Evolutionary conservation across 2,797 vertebrate species (phyloP).

Genomic region (Muscicapa comitata): DNA sequence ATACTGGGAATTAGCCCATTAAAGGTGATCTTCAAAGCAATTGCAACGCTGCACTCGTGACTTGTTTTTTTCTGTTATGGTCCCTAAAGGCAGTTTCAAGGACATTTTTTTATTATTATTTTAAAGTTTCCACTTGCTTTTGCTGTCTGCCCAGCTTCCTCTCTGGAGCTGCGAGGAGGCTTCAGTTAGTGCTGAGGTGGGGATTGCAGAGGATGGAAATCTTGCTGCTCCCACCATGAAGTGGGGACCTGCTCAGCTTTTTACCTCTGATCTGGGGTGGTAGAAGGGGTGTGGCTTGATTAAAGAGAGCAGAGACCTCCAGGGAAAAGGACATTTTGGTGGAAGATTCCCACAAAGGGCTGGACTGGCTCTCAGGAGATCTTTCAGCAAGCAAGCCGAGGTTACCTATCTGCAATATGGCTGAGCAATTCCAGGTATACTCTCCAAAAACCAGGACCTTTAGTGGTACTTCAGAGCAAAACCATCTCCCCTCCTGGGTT

Average conservation of each 20-base stretch:
- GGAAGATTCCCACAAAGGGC: background rate
- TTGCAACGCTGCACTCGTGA: background rate
- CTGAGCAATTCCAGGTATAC: background rate
- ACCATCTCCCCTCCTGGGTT: background rate
- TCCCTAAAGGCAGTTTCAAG: background rate
- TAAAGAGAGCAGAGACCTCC: background rate
- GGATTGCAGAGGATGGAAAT: background rate
- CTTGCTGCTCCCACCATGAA: background rate
- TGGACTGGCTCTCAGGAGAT: background rate
- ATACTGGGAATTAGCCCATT: background rate
- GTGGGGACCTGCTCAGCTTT: background rate
- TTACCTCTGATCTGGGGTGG: background rate
- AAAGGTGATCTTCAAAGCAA: conserved; percentile 19
- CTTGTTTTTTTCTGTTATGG: background rate
- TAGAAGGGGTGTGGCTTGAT: background rate
- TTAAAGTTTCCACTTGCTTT: background rate
- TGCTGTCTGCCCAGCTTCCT: background rate
- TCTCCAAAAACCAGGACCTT: background rate
- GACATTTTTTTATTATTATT: background rate
- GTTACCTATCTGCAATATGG: background rate
- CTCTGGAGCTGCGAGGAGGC: background rate
- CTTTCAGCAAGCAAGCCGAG: background rate
- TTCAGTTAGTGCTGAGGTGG: background rate
- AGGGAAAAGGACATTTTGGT: background rate
- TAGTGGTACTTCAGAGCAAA: background rate